Percentiles rank a stretch among this genome's conserved stretches.
These are phyloP conservation scores for Azorinus chamasolen DNA, from an alignment of 2,888 invertebrate species.

Conservation along the genomic window DNA sequence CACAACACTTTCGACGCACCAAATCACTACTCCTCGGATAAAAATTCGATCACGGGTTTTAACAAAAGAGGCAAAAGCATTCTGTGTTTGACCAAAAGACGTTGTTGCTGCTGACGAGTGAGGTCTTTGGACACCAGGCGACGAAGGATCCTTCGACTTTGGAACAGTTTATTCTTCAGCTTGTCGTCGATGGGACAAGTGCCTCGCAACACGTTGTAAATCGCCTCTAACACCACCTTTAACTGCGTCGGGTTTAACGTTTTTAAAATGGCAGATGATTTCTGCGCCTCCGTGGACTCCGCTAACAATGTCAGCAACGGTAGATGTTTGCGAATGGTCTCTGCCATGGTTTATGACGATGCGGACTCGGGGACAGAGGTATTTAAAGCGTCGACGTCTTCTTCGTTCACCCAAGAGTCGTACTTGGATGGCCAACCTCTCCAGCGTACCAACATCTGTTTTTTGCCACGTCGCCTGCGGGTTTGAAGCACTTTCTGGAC, in stretches of 20 bases:
- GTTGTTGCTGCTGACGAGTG: slow-evolving; percentile 31
- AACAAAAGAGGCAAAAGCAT: slow-evolving; percentile 35
- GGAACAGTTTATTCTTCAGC: slow-evolving; percentile 39
- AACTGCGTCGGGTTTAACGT: slow-evolving; percentile 28
- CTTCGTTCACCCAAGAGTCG: slow-evolving; percentile 39
- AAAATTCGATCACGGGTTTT: slow-evolving; percentile 28
- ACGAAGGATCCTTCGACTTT: slow-evolving; percentile 29
- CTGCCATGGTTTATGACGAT: slow-evolving; percentile 21
- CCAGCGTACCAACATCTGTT: slow-evolving; percentile 37
- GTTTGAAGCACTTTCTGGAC: slow-evolving; percentile 25
- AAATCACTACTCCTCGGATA: slow-evolving; percentile 9
- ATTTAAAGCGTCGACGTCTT: slow-evolving; percentile 28
- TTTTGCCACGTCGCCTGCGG: slow-evolving; percentile 11
- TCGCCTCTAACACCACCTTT: slow-evolving; percentile 34
- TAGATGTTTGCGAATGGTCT: slow-evolving; percentile 28
- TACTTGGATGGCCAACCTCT: slow-evolving; percentile 41
- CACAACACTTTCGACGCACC: no score
- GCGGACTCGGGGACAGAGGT: neutral
- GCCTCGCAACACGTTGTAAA: slow-evolving; percentile 54
- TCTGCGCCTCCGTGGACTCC: slow-evolving; percentile 20
- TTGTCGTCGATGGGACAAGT: slow-evolving; percentile 32
- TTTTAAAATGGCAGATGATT: slow-evolving; percentile 24
- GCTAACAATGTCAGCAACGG: slow-evolving; percentile 29
- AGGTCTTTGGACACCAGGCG: slow-evolving; percentile 25
- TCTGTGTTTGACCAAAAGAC: slow-evolving; percentile 35